A percentile compares a stretch with the other conserved stretches of the same genome.
These are phyloP conservation scores for Holcopasites calliopsidis DNA, from an alignment of 1,140 invertebrate species.

Conservation along the genomic window DNA sequence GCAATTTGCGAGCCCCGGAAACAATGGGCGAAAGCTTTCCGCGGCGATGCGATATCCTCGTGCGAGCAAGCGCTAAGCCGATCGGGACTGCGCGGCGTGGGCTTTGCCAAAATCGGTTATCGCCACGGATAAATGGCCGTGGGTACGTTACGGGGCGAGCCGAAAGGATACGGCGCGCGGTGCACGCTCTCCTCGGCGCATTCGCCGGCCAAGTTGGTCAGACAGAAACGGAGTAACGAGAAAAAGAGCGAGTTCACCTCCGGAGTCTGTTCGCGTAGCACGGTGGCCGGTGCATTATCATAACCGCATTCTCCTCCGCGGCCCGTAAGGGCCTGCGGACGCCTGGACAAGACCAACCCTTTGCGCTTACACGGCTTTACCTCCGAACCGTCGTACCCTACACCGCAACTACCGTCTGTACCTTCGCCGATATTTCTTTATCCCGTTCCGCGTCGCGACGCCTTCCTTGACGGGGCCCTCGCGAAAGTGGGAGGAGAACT, in stretches of 20 bases:
- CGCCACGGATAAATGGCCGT: slow-evolving; percentile 49
- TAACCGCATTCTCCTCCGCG: slow-evolving; percentile 76
- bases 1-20: slow-evolving; percentile 25
- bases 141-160: slow-evolving; percentile 48
- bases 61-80: background rate
- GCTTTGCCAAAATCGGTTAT: slow-evolving; percentile 63
- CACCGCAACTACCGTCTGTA: background rate
- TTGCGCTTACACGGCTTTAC: slow-evolving; percentile 61
- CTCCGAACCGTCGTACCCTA: slow-evolving; percentile 6
- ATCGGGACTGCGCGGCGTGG: slow-evolving; percentile 26
- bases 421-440: slow-evolving; percentile 55
- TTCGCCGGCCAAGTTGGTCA: background rate
- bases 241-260: slow-evolving; percentile 42
- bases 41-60: background rate
- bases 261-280: slow-evolving; percentile 73
- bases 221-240: background rate
- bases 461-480: too few relatives aligned
- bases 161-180: background rate
- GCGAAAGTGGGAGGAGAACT: too few relatives aligned
- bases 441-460: slow-evolving; percentile 32
- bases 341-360: slow-evolving; percentile 69
- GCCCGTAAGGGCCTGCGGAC: slow-evolving; percentile 66
- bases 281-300: slow-evolving; percentile 78
- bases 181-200: background rate
- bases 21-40: slow-evolving; percentile 57